Conservation (phyloP, 2,113 vertebrate genomes). For the Seriola quinqueradiata region DNA sequence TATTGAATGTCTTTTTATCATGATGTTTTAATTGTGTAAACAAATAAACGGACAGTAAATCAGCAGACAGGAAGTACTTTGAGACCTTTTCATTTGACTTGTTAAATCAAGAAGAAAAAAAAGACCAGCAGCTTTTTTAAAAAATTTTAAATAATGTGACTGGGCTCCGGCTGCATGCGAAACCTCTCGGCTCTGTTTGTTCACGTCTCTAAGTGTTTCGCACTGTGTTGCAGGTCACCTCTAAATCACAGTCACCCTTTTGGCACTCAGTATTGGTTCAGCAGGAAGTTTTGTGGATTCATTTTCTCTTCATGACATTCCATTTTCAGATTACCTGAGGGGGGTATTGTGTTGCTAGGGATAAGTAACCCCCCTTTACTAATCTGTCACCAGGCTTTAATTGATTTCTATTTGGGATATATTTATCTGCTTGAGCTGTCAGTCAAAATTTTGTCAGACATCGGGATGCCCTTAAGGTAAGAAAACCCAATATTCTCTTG, state of each 20-base stretch:
- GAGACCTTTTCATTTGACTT: background rate
- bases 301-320: slow-evolving; percentile 61
- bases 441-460: slow-evolving; percentile 56
- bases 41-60: background rate
- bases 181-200: background rate
- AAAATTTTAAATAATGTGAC: background rate
- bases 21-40: background rate
- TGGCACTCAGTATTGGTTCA: slow-evolving; percentile 36
- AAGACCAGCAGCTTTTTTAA: background rate
- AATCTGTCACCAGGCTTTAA: slow-evolving; percentile 60
- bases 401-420: slow-evolving; percentile 56
- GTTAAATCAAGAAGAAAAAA: background rate
- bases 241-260: slow-evolving; percentile 27
- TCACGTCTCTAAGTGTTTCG: background rate
- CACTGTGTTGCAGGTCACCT: slow-evolving; percentile 42
- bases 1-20: background rate
- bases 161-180: background rate
- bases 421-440: slow-evolving; percentile 63
- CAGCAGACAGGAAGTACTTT: background rate
- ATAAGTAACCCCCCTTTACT: slow-evolving; percentile 54
- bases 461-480: slow-evolving; percentile 37
- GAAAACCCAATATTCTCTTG: slow-evolving; percentile 33
- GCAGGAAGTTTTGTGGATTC: slow-evolving; percentile 47
- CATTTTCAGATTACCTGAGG: slow-evolving; percentile 67
- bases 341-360: slow-evolving; percentile 52